These are phyloP conservation scores for Phrynocephalus forsythii DNA, from an alignment of 2,797 vertebrate genomes.

Conservation along the genomic window DNA sequence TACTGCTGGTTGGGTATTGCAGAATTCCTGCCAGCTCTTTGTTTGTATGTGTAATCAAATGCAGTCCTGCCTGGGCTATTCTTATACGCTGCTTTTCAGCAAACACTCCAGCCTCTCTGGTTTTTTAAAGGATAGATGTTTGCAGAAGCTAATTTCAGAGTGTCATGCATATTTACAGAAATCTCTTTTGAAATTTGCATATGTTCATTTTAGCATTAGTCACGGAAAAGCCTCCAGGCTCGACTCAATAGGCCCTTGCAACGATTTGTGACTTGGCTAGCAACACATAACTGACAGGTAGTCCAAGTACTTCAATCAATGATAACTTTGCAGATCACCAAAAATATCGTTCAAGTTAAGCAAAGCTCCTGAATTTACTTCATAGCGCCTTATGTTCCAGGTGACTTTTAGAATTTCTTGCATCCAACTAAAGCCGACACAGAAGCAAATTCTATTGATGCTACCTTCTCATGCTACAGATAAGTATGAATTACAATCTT, in stretches of 20 bases:
- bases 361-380: too few relatives aligned
- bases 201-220: constrained; percentile 54
- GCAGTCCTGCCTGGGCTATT: constrained; percentile 6
- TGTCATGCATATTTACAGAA: constrained; percentile 62
- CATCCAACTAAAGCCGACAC: too few relatives aligned
- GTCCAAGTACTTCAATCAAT: constrained; percentile 33
- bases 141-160: constrained; percentile 70
- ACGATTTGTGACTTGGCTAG: constrained; percentile 26
- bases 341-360: background rate
- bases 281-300: constrained; percentile 50
- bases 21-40: constrained; percentile 49
- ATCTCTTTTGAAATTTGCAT: constrained; percentile 56
- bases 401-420: too few relatives aligned
- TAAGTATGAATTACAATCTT: too few relatives aligned
- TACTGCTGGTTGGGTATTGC: constrained; percentile 5
- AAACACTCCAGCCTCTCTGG: constrained; percentile 61
- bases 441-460: too few relatives aligned
- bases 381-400: too few relatives aligned
- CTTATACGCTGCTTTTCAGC: constrained; percentile 57
- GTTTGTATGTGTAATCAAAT: constrained; percentile 50
- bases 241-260: constrained; percentile 52
- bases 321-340: background rate
- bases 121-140: constrained; percentile 59
- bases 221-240: constrained; percentile 56
- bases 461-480: too few relatives aligned